Conservation (phyloP, 2,888 invertebrate species). For the Macrophya annulata region DNA sequence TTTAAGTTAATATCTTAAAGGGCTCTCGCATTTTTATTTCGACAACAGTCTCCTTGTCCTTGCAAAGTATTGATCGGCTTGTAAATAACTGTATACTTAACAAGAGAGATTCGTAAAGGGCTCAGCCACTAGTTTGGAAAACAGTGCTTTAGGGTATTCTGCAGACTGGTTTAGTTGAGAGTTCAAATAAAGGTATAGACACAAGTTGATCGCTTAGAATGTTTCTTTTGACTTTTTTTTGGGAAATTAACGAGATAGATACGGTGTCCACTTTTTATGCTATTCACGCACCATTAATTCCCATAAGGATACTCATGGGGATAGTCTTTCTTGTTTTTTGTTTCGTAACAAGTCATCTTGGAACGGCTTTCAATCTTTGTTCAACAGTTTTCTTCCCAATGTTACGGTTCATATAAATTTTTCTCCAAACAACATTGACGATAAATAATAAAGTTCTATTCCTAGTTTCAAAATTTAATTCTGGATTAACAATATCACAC, state of each 20-base stretch:
- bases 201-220: not conserved
- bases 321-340: not conserved
- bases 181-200: not conserved
- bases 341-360: not conserved
- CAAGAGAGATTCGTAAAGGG: not conserved
- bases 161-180: not conserved
- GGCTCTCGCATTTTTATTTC: not conserved
- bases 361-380: not conserved
- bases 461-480: not conserved
- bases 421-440: not conserved
- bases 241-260: conserved; percentile 18
- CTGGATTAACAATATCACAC: not conserved
- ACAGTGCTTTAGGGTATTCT: not conserved
- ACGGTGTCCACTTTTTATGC: not conserved
- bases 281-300: conserved; percentile 7
- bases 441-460: not conserved
- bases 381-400: not conserved
- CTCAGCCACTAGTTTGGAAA: not conserved
- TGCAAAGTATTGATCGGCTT: not conserved
- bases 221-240: not conserved
- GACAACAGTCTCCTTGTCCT: not conserved
- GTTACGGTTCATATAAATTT: not conserved
- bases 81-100: conserved; percentile 22
- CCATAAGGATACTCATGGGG: not conserved
- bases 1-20: not conserved